Evolutionary conservation across 1,140 invertebrate species (phyloP).

Genomic region (Chironomus tepperi): DNA sequence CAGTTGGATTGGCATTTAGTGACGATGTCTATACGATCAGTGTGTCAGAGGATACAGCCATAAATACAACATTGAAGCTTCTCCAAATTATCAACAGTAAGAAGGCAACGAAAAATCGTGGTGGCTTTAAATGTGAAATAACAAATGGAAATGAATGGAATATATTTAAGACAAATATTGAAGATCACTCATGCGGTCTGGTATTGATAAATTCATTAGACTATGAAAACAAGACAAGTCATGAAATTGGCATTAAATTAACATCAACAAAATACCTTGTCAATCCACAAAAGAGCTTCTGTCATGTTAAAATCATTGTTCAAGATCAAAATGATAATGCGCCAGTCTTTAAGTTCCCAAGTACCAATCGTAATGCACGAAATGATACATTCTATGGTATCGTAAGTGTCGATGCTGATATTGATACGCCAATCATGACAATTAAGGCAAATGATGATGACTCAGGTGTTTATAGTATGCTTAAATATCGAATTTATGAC

Average conservation of each 20-base stretch:
- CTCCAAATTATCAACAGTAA: constrained; percentile 38
- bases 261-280: constrained; percentile 66
- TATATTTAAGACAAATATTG: constrained; percentile 60
- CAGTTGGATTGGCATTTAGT: constrained; percentile 66
- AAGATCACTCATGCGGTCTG: constrained; percentile 70
- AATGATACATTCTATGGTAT: constrained; percentile 60
- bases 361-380: constrained; percentile 37
- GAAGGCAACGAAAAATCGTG: constrained; percentile 29
- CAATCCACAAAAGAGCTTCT: constrained; percentile 60
- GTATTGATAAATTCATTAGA: constrained; percentile 60
- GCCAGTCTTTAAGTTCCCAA: constrained; percentile 68
- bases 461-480: constrained; percentile 65
- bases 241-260: constrained; percentile 65
- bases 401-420: constrained; percentile 56
- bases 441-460: constrained; percentile 69
- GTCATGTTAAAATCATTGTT: constrained; percentile 71
- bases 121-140: constrained; percentile 54
- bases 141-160: constrained; percentile 58
- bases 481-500: constrained; percentile 52
- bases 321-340: constrained; percentile 80
- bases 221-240: constrained; percentile 62
- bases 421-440: constrained; percentile 65
- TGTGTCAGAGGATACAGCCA: constrained; percentile 53
- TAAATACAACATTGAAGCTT: constrained; percentile 36
- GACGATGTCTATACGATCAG: constrained; percentile 74